Conservation (phyloP, 2,113 vertebrate genomes). For the Perca fluviatilis region DNA sequence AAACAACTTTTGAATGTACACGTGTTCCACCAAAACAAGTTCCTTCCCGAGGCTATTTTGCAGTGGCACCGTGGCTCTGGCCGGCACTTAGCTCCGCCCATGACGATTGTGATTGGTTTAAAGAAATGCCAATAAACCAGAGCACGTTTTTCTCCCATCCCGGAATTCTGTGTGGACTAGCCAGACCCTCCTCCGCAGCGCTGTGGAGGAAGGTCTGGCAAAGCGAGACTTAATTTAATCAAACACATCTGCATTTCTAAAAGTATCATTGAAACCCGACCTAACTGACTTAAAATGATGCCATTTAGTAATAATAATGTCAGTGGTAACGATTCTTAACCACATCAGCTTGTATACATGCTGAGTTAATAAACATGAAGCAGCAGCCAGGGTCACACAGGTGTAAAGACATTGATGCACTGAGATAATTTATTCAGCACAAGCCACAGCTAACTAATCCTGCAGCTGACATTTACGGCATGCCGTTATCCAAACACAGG, state of each 20-base stretch:
- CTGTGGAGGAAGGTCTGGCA: too few species aligned
- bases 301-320: conserved; percentile 9
- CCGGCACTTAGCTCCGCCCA: too few species aligned
- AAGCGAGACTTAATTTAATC: background rate
- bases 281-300: background rate
- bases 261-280: background rate
- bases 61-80: too few species aligned
- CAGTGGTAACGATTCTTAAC: background rate
- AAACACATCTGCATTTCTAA: background rate
- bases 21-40: too few species aligned
- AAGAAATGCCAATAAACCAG: too few species aligned
- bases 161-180: too few species aligned
- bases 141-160: too few species aligned
- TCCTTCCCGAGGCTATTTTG: too few species aligned
- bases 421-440: conserved; percentile 52
- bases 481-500: conserved; percentile 53
- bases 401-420: conserved; percentile 30
- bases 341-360: conserved; percentile 1
- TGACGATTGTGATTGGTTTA: too few species aligned
- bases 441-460: conserved; percentile 45
- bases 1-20: too few species aligned
- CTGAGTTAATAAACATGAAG: conserved; percentile 20
- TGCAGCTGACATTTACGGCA: conserved; percentile 52
- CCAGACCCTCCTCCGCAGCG: too few species aligned
- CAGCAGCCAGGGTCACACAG: background rate